Base-by-base conservation (phyloP, 2,113 vertebrate species). In the Ammodytes marinus region DNA sequence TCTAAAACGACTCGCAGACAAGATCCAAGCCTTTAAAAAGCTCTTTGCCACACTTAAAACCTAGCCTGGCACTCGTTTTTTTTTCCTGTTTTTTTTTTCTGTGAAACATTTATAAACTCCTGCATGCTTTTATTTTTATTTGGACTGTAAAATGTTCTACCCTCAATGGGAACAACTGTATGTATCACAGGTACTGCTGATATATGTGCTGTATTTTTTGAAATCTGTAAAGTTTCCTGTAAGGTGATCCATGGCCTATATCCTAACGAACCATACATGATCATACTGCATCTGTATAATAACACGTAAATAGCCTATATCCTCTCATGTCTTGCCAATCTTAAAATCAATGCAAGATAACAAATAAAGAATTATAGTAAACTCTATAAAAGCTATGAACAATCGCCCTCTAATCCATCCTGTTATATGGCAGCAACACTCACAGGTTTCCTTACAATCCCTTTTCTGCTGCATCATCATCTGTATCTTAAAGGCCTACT, bases 391-490 rank as follows among this genome's bases (percentile, higher is more conserved):
- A 82, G 43, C 58, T 43, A 46, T 42, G 54, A 82, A 54, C 77
- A 86, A 78, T 85, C 68, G 66, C 14, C 39, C 40, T 80, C 65
- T 84, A 85, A 90, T 85, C 74, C 79, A 52, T 68, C 40, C 69
- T 79, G 55, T 84, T 90, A 86, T 86, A 86, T 79, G 74, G 71
- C 72, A 87, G 80, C 67, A 53, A 86, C 90, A 90, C 92, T 93
- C 82, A 92, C 66, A 85, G 90, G 82, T 72, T 91, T 88, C 61
- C 14, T 82, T 72, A 46, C 55, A 77, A 66, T 67, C 52, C 55
- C n/a, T 78, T 86, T 90, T 74, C 63, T 83, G 73, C 73, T 79
- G 79, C 61, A n/a, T 88, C 80, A 86, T 79, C 85, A 79, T 66
- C 58, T 60, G 27, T 53, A 74, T 75, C 45, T 64, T 79, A 27